A percentile compares a stretch with the other conserved stretches of the same genome.
Evolutionary conservation across 2,797 vertebrate genomes (phyloP).

Genomic region (Caiman crocodilus): DNA sequence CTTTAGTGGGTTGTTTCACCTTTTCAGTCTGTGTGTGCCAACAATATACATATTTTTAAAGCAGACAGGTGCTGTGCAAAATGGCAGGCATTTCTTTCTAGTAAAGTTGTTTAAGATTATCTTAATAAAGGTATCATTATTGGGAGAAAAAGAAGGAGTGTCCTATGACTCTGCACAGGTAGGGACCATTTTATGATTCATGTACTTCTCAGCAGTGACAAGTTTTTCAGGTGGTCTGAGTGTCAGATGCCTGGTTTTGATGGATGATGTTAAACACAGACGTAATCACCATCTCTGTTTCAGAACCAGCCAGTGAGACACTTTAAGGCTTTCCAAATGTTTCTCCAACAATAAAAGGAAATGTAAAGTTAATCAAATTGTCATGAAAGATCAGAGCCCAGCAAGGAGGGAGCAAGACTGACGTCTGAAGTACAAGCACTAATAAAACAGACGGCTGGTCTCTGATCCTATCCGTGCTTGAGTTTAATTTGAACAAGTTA

Average conservation of each 20-base stretch:
- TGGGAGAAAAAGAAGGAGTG: not conserved
- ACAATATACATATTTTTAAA: not conserved
- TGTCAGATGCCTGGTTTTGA: conserved; percentile 68
- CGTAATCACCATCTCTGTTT: conserved; percentile 62
- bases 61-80: not conserved
- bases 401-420: conserved; percentile 68
- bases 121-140: not conserved
- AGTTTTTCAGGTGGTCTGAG: conserved; percentile 59
- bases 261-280: conserved; percentile 63
- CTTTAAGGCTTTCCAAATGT: conserved; percentile 77
- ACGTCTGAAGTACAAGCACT: conserved; percentile 69
- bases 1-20: conserved; percentile 18
- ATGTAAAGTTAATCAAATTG: conserved; percentile 79
- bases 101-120: not conserved
- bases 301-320: conserved; percentile 62
- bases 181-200: not conserved
- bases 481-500: conserved; percentile 71
- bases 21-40: not conserved
- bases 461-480: conserved; percentile 68
- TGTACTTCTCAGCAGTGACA: conserved; percentile 29
- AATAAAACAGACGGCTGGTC: conserved; percentile 72
- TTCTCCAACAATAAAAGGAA: conserved; percentile 77
- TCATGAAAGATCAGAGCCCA: conserved; percentile 76
- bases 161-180: not conserved
- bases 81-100: not conserved